Conservation (phyloP, 2,113 vertebrate species). For the Trematomus loennbergii region DNA sequence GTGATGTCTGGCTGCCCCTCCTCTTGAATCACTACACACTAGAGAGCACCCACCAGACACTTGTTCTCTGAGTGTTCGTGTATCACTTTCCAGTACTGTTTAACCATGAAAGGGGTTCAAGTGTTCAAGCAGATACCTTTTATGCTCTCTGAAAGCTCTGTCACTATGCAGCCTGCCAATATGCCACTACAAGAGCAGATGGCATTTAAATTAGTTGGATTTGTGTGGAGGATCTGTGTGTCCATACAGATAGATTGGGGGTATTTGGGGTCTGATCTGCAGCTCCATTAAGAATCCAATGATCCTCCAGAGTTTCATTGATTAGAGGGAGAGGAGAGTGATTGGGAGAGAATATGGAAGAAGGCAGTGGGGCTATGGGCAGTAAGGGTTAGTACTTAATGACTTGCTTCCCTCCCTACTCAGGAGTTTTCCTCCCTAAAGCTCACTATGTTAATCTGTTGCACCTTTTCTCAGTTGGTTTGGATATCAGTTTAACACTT, state of each 20-base stretch:
- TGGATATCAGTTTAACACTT: slow-evolving; percentile 4
- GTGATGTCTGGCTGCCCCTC: slow-evolving; percentile 64
- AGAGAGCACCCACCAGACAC: slow-evolving; percentile 60
- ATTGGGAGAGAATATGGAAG: slow-evolving; percentile 15
- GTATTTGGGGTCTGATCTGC: slow-evolving; percentile 34
- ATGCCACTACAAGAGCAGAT: slow-evolving; percentile 49
- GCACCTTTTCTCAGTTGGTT: not conserved
- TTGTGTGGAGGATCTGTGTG: slow-evolving; percentile 10
- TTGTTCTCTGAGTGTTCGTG: slow-evolving; percentile 57
- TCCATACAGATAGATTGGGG: slow-evolving; percentile 31
- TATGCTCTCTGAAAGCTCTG: slow-evolving; percentile 52
- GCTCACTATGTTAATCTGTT: slow-evolving; percentile 29
- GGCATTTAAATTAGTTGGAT: slow-evolving; percentile 43
- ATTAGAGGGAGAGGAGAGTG: slow-evolving; percentile 36
- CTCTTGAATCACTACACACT: slow-evolving; percentile 64
- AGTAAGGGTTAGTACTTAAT: slow-evolving; percentile 50
- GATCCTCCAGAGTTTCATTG: slow-evolving; percentile 52
- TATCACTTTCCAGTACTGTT: slow-evolving; percentile 58
- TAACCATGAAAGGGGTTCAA: slow-evolving; percentile 69
- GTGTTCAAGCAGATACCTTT: slow-evolving; percentile 56
- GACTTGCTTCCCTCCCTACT: slow-evolving; percentile 33
- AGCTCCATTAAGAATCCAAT: slow-evolving; percentile 55
- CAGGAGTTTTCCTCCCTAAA: slow-evolving; percentile 27
- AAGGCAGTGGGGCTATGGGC: slow-evolving; percentile 1
- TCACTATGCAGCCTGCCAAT: slow-evolving; percentile 36